phyloP scores from a whole-genome alignment of 2,797 vertebrate genomes.

The Schizopygopsis malacanthus region DNA sequence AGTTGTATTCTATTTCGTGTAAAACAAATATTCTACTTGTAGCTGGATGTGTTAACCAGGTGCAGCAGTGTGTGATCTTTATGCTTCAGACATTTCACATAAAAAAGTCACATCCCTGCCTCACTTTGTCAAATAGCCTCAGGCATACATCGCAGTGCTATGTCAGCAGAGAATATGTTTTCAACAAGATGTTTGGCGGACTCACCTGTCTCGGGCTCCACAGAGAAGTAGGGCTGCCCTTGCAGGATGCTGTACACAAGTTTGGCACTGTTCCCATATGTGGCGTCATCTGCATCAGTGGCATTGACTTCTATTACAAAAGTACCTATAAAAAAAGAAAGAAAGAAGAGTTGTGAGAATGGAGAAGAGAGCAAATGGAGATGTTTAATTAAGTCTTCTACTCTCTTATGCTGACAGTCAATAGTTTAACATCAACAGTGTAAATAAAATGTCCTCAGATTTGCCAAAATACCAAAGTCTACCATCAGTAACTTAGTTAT shows the following conservation, averaged over 20 bases:
- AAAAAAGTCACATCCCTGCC: not conserved
- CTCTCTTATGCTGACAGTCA: not conserved
- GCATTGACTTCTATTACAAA: conserved; percentile 86
- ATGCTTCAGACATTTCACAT: conserved; percentile 19
- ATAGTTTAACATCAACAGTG: not conserved
- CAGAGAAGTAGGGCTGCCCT: conserved; percentile 87
- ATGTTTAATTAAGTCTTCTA: not conserved
- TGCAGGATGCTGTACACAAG: conserved; percentile 87
- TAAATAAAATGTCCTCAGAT: not conserved
- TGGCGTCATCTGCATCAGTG: conserved; percentile 85
- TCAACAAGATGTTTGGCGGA: conserved; percentile 44
- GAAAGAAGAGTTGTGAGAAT: not conserved
- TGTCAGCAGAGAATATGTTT: conserved; percentile 37
- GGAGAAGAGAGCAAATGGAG: not conserved
- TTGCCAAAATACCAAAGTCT: not conserved
- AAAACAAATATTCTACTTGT: conserved; percentile 12
- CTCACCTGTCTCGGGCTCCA: conserved; percentile 86
- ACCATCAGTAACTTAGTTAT: not conserved
- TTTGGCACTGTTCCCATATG: conserved; percentile 86
- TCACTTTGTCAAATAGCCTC: conserved; percentile 23
- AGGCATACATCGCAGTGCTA: not conserved
- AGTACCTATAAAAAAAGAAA: conserved; percentile 73
- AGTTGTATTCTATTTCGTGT: not conserved
- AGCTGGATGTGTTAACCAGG: conserved; percentile 16
- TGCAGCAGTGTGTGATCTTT: conserved; percentile 4